Evolutionary conservation across 2,797 vertebrate species (phyloP), one percentile per base, ranked within the genome.

Genomic region (Triplophysa yarkandensis): DNA sequence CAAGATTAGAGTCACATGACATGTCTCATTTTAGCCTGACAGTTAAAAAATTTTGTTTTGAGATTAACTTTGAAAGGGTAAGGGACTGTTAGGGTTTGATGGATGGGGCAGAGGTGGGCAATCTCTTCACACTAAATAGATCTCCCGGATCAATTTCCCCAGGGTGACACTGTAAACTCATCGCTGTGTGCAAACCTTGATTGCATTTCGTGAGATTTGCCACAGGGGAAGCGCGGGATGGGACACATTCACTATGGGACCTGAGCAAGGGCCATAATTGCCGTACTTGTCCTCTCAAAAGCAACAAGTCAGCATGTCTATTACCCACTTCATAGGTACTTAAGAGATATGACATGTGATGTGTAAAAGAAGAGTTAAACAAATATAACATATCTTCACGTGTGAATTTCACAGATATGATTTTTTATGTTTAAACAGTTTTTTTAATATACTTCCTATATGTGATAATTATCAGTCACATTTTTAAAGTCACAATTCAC

Each of bases 181-280:
- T 86, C 80, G 67, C 72, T 54, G 74, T 87, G 82, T 79, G 48
- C 74, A 74, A 71, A 81, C 71, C 64, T 68, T 81, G 82, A 78
- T 81, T 80, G 77, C 67, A 81, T 84, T 84, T 80, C 28, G 68
- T 76, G 50, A 69, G 64, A 54, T 67, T 62, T 67, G 69, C 36
- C 36, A 68, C 70, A 34, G 46, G 36, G 63, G 43, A 75, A 68
- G 14, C 1, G n/a, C 55, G 16, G 28, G 55, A 32, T 30, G 28
- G 57, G 50, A 68, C 41, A 60, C 3, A 28, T 67, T 61, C 23
- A n/a, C 72, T 67, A 16, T 9, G 36, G 62, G 61, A 44, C 61
- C 43, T 17, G 6, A 27, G 19, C 16, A 0, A 74, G 36, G 30
- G 72, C 64, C 55, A 61, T 75, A 48, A 55, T 63, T 74, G 65